Percentiles rank a stretch among this genome's conserved stretches.
Conservation (phyloP, 2,113 vertebrate genomes). For the Mesembrinibis cayennensis region DNA sequence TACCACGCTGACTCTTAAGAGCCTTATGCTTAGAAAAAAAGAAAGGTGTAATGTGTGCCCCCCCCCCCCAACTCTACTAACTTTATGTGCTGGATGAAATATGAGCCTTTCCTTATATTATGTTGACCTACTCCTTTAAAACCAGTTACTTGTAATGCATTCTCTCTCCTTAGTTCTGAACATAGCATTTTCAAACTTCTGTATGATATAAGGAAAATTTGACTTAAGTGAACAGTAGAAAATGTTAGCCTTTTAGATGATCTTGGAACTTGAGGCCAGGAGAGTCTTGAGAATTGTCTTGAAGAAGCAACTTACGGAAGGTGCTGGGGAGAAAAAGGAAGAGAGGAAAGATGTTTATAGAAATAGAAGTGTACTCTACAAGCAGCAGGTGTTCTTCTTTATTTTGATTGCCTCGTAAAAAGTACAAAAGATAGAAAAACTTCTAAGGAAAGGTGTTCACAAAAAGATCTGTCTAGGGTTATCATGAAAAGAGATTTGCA, state of each 20-base stretch:
- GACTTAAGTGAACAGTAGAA: neutral
- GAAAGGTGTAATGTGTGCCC: rapidly evolving
- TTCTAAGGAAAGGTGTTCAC: neutral
- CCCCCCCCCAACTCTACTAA: neutral
- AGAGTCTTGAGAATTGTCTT: neutral
- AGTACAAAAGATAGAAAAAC: neutral
- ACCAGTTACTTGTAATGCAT: neutral
- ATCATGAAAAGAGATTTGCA: neutral
- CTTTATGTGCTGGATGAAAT: neutral
- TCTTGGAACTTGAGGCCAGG: neutral
- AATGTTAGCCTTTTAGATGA: neutral
- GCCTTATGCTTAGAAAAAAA: neutral
- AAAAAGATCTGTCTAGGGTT: neutral
- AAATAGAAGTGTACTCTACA: neutral
- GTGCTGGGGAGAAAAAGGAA: neutral
- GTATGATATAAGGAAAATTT: neutral
- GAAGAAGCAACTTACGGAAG: neutral
- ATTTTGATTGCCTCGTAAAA: neutral
- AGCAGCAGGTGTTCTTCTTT: neutral
- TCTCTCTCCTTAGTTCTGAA: neutral
- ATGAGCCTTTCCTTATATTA: neutral
- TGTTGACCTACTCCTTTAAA: neutral
- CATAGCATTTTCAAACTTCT: neutral
- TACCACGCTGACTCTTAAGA: neutral
- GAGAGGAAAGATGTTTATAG: neutral